Base-by-base conservation (phyloP, 1,140 invertebrate genomes). In the Pteromalus puparum region DNA sequence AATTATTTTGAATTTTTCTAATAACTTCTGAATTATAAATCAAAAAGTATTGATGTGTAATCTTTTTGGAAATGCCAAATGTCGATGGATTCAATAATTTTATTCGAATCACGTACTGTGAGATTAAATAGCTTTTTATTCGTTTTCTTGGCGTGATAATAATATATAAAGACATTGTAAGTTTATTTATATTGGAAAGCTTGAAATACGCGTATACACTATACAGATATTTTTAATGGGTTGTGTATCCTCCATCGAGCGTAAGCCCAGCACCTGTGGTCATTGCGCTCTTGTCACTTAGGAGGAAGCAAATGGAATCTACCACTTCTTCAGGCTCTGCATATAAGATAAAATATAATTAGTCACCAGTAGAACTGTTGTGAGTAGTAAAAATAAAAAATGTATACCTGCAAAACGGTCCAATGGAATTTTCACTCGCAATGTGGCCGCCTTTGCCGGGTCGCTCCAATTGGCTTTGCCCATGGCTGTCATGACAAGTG, bases 401-500 rank as follows among this genome's bases (percentile, higher is more conserved):
- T 12, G 4, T 61, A 76, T 88, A 93, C 92, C 92, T 72, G 90
- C 91, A 82, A 93, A 93, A 83, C 92, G 88, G 87, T 95, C 94
- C 10, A 98, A 90, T 5, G 98, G 98, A 90, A 98, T 98, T 93
- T 96, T 97, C 5, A 93, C 92, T 82, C 96, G 84, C 94, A 98
- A 95, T 2, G 94, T 94, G 12, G 93, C 92, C 42, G 95, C 95
- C 91, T 96, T 97, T 1, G 90, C 92, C 1, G 97, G 96, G 89
- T 98, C 96, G 21, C 95, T 95, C 98, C 98, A 99, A n/a, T 95
- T 96, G 18, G 95, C 90, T 89, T 94, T 94, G 0, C 97, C 97
- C 97, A 99, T 98, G 82, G 96, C 96, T 9, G 98, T 99, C 93
- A 98, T 93, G 21, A 97, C 97, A 0, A 98, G 97, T 1, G 97